Percentiles rank a stretch among this genome's conserved stretches.
Evolutionary conservation across 2,888 invertebrate species (phyloP).

Genomic region (Ceramica pisi): DNA sequence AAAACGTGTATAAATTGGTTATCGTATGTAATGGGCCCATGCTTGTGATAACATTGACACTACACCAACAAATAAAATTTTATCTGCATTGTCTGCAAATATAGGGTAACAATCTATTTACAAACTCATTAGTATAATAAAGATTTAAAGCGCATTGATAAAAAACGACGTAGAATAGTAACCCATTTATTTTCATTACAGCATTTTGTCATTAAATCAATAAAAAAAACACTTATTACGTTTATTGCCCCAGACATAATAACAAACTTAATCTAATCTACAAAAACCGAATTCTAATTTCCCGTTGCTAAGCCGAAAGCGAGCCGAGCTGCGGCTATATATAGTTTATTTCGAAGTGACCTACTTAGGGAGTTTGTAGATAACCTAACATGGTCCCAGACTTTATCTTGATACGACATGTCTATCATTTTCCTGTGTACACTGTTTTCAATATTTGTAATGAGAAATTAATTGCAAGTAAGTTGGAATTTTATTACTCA

Average conservation of each 20-base stretch:
- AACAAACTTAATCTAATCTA: constrained; percentile 49
- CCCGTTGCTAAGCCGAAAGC: constrained; percentile 56
- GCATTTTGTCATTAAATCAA: constrained; percentile 10
- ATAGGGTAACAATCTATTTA: too few species aligned
- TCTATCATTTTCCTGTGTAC: constrained; percentile 69
- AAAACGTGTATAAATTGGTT: not conserved
- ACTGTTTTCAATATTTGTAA: constrained; percentile 29
- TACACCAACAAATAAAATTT: not conserved
- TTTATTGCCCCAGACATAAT: constrained; percentile 13
- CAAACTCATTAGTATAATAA: not conserved
- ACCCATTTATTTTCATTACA: not conserved
- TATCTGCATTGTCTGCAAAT: not conserved
- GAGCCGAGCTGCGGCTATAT: constrained; percentile 52
- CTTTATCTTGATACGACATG: constrained; percentile 69
- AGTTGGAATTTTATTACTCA: not conserved
- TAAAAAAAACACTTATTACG: constrained; percentile 1
- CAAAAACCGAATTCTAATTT: constrained; percentile 41
- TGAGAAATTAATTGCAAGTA: constrained; percentile 14
- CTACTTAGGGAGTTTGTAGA: constrained; percentile 63
- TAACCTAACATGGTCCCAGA: constrained; percentile 68
- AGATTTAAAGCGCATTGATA: not conserved
- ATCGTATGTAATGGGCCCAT: not conserved
- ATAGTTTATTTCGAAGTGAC: constrained; percentile 63
- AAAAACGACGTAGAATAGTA: not conserved
- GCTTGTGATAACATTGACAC: not conserved